Evolutionary conservation across 2,113 vertebrate species (phyloP), one percentile per base, ranked within the genome.

Genomic region (Hyla sarda): DNA sequence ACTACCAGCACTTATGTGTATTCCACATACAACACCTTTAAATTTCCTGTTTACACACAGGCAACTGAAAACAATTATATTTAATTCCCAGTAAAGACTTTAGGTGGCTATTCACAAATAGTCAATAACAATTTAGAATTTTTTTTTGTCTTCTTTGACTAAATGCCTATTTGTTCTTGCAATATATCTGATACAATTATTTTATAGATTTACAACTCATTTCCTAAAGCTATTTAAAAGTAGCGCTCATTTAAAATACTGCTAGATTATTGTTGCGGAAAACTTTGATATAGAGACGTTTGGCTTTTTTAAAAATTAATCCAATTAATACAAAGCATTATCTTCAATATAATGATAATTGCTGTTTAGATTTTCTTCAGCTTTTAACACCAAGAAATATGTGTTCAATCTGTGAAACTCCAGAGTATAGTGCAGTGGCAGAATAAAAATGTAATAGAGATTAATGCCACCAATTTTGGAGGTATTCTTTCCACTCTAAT

Each of bases 151-250:
- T 37, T 60, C 10, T 74, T 84, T 60, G 37, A 58, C 71, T 75
- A 28, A 84, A 62, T 50, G 54, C 41, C 34, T 76, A 34, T 76
- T 84, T 76, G 50, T 87, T 62, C 60, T 50, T 73, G 74, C 54
- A 82, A 87, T 87, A 58, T 58, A 56, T 73, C 60, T 48, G 28
- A n/a, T 80, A 34, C 78, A 58, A 82, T 60, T 82, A 74, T 74
- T 74, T 62, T 65, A 62, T 48, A 58, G 85, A 87, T 87, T 87
- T 82, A 87, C 77, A 81, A 54, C 54, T 87, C 50, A 87, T 87
- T 82, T 73, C 69, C 78, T 58, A 77, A 86, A 79, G 62, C 48
- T 54, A 86, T 54, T 60, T 74, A 78, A 82, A 62, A 52, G 41
- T 25, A 79, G 47, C 32, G 0, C 6, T 50, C n/a, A 45, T 67